Evolutionary conservation across 1,140 invertebrate genomes (phyloP), one percentile per base, ranked within the genome.

Genomic region (Drosophila erecta): DNA sequence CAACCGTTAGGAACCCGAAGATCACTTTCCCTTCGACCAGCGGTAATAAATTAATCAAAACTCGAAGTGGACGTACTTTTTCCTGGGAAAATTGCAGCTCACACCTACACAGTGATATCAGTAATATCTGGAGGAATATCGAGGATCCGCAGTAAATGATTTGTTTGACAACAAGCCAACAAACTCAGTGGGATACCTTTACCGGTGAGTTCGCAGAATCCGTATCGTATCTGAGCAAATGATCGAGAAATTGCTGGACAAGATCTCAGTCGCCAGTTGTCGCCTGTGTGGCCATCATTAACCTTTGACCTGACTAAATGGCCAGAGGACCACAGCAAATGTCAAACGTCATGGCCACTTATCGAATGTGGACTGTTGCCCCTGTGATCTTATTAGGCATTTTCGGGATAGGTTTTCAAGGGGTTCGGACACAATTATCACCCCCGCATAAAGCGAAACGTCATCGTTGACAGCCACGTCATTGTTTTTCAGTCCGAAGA

Each of bases 401-500:
- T 44, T 60, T 60, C 15, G 17, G 46, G 22, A 6, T 14, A 0
- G 24, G 24, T 24, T 24, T n/a, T 47, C 44, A 44, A 76, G 15
- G 61, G 61, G 24, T 47, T 30, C 46, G 30, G 30, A 15, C 27
- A 59, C 83, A 87, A 87, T 86, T 86, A 86, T 83, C 83, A 86
- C 77, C 73, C 67, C 57, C 71, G 38, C 69, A 76, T 67, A 86
- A 62, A 86, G 70, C 65, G 75, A 86, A 86, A 81, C 49, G 83
- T 87, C 83, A 87, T 87, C 64, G 84, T 50, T 83, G 83, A 83
- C 79, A 87, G 84, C 61, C 59, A 43, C 57, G 83, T 86, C 84
- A 83, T 86, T 86, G 71, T 69, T 12, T 20, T 43, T 49, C 47
- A 37, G 56, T 59, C 8, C n/a, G n/a, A 37, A 74, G 53, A 62